These are phyloP conservation scores for Lamellibrachia luymesi DNA, from an alignment of 1,140 invertebrate species.

Conservation along the genomic window DNA sequence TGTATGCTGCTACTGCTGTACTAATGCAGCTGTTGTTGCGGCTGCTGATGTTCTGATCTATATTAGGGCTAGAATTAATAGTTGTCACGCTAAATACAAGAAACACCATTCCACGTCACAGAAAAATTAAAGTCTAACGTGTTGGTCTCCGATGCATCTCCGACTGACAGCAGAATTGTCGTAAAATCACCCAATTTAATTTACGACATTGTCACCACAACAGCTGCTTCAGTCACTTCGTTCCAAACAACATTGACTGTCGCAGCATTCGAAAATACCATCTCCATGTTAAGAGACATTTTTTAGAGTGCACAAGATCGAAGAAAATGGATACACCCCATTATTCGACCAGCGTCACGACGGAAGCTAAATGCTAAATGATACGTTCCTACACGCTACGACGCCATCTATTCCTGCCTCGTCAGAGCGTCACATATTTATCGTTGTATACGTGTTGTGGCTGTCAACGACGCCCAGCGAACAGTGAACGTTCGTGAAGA, in stretches of 20 bases:
- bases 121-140: neutral
- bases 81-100: too few species aligned
- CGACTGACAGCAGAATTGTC: neutral
- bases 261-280: neutral
- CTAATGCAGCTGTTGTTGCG: too few species aligned
- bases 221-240: neutral
- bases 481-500: neutral
- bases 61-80: too few species aligned
- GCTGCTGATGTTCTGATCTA: too few species aligned
- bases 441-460: neutral
- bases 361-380: neutral
- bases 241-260: neutral
- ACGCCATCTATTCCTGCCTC: neutral
- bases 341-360: neutral
- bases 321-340: neutral
- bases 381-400: neutral
- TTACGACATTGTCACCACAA: neutral
- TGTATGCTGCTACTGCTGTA: too few species aligned
- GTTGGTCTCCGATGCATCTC: neutral
- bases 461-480: neutral
- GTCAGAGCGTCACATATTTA: neutral
- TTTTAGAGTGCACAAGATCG: neutral
- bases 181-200: neutral
- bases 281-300: neutral
- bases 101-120: too few species aligned